Evolutionary conservation across 2,113 vertebrate species (phyloP).

Genomic region (Elephantulus edwardii): DNA sequence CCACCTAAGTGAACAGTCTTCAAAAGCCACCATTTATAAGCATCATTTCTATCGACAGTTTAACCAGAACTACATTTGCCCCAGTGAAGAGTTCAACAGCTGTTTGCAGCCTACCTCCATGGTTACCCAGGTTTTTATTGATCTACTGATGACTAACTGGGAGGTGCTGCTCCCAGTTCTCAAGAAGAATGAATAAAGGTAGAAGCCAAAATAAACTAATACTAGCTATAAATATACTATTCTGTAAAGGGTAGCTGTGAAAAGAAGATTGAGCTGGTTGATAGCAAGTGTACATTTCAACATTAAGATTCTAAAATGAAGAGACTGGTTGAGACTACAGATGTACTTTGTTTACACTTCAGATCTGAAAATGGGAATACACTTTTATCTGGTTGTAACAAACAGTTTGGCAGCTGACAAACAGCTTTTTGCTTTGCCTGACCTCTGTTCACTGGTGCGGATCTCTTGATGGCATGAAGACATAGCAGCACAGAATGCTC

Average conservation of each 20-base stretch:
- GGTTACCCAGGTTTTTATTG: not conserved
- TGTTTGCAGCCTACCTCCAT: not conserved
- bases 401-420: conserved; percentile 47
- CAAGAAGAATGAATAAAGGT: conserved; percentile 35
- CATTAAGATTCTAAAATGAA: conserved; percentile 41
- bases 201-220: not conserved
- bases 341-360: conserved; percentile 6
- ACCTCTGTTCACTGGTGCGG: conserved; percentile 37
- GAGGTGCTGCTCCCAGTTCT: not conserved
- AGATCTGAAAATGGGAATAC: conserved; percentile 50
- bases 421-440: not conserved
- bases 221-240: conserved; percentile 8
- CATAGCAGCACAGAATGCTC: not conserved
- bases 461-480: not conserved
- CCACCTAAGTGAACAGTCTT: conserved; percentile 17
- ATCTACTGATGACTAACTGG: not conserved
- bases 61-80: conserved; percentile 4
- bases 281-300: conserved; percentile 23
- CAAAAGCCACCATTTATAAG: not conserved
- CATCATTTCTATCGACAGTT: not conserved
- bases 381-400: conserved; percentile 47
- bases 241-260: not conserved
- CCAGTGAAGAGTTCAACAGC: not conserved
- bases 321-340: not conserved
- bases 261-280: not conserved